Percentiles rank a stretch among this genome's conserved stretches.
These are phyloP conservation scores for Peromyscus aztecus DNA, from an alignment of 2,797 vertebrate species.

Conservation along the genomic window DNA sequence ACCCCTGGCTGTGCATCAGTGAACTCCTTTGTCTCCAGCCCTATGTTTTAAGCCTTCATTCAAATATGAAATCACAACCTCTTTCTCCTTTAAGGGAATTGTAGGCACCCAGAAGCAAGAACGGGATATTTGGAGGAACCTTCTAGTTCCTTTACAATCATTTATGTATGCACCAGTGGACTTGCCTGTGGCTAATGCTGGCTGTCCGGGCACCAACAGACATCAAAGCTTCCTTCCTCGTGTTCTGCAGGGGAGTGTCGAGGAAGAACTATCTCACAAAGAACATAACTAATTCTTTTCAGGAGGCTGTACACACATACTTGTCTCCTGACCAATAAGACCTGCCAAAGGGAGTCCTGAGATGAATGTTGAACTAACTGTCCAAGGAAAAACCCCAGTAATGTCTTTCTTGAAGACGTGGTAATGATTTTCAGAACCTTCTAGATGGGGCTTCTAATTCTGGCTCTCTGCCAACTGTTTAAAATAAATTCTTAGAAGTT, in stretches of 20 bases:
- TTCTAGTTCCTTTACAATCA: neutral
- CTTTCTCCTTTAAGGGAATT: conserved; percentile 6
- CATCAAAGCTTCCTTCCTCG: neutral
- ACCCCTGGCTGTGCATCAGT: neutral
- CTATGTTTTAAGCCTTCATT: conserved; percentile 7
- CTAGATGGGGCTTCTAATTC: neutral
- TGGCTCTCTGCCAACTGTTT: conserved; percentile 5
- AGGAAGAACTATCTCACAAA: neutral
- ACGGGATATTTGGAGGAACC: neutral
- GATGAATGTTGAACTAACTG: neutral
- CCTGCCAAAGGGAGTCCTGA: neutral
- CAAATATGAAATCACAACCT: neutral
- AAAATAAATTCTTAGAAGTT: conserved; percentile 37
- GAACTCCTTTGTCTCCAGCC: neutral
- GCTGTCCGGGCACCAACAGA: neutral
- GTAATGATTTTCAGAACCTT: neutral
- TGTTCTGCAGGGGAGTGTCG: neutral
- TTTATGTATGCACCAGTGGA: neutral
- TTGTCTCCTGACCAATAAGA: neutral
- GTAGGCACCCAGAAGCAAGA: neutral
- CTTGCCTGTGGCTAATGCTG: neutral
- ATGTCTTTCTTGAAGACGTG: neutral
- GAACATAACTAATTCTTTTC: neutral
- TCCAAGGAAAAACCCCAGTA: neutral
- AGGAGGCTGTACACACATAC: neutral